Conservation (phyloP, 2,797 vertebrate genomes). For the Sebastes taczanowskii region DNA sequence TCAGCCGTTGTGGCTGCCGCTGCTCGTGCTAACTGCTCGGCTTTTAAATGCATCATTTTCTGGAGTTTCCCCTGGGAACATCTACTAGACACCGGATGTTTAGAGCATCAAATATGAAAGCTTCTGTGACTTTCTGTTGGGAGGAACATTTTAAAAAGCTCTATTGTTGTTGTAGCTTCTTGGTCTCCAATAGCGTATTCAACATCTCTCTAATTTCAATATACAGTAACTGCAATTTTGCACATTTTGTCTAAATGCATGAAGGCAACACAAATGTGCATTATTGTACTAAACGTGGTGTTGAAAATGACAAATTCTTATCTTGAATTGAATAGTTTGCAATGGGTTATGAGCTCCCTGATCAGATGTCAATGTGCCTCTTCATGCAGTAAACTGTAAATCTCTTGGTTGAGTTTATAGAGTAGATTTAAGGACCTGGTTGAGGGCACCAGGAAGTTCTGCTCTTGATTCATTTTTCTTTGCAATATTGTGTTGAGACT, state of each 20-base stretch:
- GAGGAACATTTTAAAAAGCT: not conserved
- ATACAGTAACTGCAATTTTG: not conserved
- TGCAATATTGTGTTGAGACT: not conserved
- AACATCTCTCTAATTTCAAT: not conserved
- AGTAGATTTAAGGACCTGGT: not conserved
- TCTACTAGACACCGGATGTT: not conserved
- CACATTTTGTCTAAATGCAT: not conserved
- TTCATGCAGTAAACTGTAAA: not conserved
- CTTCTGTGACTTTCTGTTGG: not conserved
- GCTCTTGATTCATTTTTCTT: not conserved
- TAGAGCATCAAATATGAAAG: not conserved
- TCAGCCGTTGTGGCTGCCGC: not conserved
- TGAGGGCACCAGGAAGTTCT: not conserved
- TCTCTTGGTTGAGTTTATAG: not conserved
- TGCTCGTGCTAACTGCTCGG: not conserved
- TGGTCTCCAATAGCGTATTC: not conserved
- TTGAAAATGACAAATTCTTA: not conserved
- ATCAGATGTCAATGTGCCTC: not conserved
- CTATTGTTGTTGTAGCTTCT: not conserved
- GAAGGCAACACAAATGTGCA: too few species aligned
- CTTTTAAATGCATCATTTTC: not conserved
- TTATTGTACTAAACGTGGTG: not conserved
- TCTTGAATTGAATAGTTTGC: not conserved
- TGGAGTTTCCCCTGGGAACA: not conserved
- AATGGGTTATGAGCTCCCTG: not conserved